Conservation (phyloP, 2,888 invertebrate species). For the Ormia ochracea region DNA sequence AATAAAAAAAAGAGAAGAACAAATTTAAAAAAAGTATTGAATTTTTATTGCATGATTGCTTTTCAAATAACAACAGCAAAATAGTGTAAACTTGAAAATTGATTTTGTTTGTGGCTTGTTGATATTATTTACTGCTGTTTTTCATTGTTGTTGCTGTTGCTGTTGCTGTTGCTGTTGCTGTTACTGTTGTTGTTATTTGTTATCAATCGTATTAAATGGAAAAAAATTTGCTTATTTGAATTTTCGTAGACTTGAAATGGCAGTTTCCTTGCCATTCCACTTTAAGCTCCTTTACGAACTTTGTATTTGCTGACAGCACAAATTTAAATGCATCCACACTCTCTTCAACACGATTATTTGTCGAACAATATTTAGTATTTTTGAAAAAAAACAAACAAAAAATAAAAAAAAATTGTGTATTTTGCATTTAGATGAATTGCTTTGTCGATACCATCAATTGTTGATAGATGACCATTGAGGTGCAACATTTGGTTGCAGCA, state of each 20-base stretch:
- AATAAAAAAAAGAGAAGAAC: background rate
- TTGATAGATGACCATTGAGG: slow-evolving; percentile 62
- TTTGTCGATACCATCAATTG: slow-evolving; percentile 61
- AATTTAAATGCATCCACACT: slow-evolving; percentile 3
- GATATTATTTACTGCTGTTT: slow-evolving; percentile 9
- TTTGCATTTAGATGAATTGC: slow-evolving; percentile 63
- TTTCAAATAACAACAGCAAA: slow-evolving; percentile 19
- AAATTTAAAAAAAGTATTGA: slow-evolving; percentile 51
- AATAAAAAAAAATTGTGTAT: slow-evolving; percentile 41
- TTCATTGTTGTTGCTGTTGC: slow-evolving; percentile 1
- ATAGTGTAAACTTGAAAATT: slow-evolving; percentile 55
- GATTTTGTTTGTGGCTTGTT: slow-evolving; percentile 38
- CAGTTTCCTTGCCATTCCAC: slow-evolving; percentile 7
- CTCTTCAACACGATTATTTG: background rate
- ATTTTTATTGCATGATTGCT: slow-evolving; percentile 60
- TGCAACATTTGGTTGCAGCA: slow-evolving; percentile 52
- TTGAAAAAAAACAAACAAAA: background rate
- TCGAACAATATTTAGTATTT: background rate
- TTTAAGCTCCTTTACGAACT: slow-evolving; percentile 35
- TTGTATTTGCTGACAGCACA: slow-evolving; percentile 50
- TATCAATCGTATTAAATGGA: slow-evolving; percentile 52
- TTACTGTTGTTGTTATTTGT: slow-evolving; percentile 53
- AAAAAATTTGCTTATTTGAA: slow-evolving; percentile 60
- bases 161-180: slow-evolving; percentile 29
- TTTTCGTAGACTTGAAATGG: slow-evolving; percentile 61